Conservation (phyloP, 2,888 invertebrate species). For the Emmelina monodactyla region DNA sequence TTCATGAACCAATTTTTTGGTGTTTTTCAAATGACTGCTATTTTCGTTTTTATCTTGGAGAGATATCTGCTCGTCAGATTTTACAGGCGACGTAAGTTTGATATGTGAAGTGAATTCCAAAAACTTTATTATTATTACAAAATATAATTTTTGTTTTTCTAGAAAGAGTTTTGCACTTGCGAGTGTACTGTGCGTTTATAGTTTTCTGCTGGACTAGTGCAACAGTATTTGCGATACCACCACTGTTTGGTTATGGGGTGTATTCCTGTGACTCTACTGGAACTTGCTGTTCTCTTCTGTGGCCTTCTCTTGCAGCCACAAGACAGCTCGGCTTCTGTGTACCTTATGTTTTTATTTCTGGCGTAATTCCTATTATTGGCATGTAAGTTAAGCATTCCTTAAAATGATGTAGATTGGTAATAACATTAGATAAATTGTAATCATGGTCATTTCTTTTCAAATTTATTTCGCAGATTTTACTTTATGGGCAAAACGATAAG, state of each 20-base stretch:
- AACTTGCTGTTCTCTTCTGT: conserved; percentile 50
- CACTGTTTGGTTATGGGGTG: conserved; percentile 54
- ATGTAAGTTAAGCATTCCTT: conserved; percentile 45
- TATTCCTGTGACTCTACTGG: conserved; percentile 61
- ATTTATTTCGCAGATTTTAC: conserved; percentile 36
- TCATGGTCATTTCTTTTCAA: not conserved
- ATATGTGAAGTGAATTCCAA: not conserved
- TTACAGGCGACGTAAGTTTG: conserved; percentile 42
- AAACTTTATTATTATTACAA: not conserved
- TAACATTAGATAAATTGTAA: too few species aligned
- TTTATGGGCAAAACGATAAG: conserved; percentile 53
- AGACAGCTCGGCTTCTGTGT: conserved; percentile 50
- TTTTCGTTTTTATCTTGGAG: conserved; percentile 56
- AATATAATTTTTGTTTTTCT: conserved; percentile 20
- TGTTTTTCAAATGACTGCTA: conserved; percentile 58
- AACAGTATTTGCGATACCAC: conserved; percentile 48
- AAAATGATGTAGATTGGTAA: too few species aligned
- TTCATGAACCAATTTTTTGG: conserved; percentile 64
- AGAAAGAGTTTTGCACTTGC: conserved; percentile 47
- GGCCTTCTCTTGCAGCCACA: conserved; percentile 46
- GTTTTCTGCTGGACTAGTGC: conserved; percentile 50
- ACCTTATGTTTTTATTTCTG: conserved; percentile 47
- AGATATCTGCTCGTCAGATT: conserved; percentile 53
- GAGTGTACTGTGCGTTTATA: conserved; percentile 47
- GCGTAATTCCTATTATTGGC: conserved; percentile 43